Conservation (phyloP, 2,797 vertebrate genomes). For the Bryconaethiops microstoma region DNA sequence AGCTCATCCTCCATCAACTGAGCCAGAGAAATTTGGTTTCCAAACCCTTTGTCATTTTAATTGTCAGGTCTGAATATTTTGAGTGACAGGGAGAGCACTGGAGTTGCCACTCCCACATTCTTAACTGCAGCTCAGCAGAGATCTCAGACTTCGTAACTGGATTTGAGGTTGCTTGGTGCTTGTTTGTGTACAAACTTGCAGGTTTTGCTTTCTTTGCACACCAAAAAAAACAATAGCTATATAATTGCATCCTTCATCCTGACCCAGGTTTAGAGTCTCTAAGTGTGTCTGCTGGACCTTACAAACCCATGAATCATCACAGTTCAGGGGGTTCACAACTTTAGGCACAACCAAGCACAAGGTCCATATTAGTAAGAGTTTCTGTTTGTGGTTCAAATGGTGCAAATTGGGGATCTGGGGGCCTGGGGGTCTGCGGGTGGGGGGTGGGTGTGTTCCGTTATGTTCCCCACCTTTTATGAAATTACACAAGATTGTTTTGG, state of each 20-base stretch:
- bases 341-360: no score
- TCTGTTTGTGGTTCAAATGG: no score
- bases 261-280: no score
- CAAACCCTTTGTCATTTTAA: background rate
- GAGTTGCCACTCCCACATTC: conserved; percentile 10
- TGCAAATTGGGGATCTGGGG: no score
- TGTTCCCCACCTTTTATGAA: no score
- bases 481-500: no score
- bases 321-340: no score
- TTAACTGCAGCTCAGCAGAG: background rate
- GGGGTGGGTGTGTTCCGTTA: no score
- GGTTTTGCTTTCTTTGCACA: background rate
- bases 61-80: background rate
- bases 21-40: background rate
- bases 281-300: no score
- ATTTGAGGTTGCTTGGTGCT: background rate
- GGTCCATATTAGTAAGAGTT: no score
- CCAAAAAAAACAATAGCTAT: background rate
- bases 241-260: background rate
- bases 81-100: background rate
- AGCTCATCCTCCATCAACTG: background rate
- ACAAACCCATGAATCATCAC: no score
- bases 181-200: background rate
- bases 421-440: no score
- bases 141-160: background rate